Conservation (phyloP, 2,113 vertebrate genomes). For the Myxocyprinus asiaticus region DNA sequence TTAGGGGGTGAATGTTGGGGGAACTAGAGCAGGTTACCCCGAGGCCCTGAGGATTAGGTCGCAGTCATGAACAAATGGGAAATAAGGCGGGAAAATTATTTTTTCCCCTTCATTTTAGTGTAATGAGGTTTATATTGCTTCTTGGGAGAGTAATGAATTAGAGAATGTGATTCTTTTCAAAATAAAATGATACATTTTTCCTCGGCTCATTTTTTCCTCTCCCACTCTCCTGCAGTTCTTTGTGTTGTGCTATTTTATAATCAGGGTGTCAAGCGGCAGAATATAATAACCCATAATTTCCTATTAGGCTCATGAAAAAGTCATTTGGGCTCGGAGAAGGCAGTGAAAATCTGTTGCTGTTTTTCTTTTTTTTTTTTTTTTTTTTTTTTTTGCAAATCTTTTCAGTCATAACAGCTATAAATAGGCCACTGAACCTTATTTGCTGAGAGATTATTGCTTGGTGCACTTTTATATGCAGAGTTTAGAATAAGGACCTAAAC, state of each 20-base stretch:
- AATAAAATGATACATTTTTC: conserved; percentile 56
- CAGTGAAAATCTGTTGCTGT: conserved; percentile 36
- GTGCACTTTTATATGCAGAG: conserved; percentile 35
- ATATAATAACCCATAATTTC: conserved; percentile 63
- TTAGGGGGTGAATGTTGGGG: conserved; percentile 24
- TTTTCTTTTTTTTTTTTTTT: neutral
- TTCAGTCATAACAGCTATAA: conserved; percentile 52
- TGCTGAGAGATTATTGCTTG: conserved; percentile 36
- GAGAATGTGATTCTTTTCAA: conserved; percentile 54
- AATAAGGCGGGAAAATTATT: conserved; percentile 48
- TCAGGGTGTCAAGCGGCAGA: conserved; percentile 55
- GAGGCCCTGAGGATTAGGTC: conserved; percentile 53
- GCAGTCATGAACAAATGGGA: conserved; percentile 48
- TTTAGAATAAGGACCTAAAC: conserved; percentile 42
- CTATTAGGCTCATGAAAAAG: conserved; percentile 61
- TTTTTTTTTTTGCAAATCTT: conserved; percentile 2
- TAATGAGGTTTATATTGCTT: conserved; percentile 66
- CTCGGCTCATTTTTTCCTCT: conserved; percentile 38
- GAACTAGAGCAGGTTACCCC: conserved; percentile 25
- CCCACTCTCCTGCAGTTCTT: conserved; percentile 43
- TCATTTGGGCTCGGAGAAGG: conserved; percentile 50
- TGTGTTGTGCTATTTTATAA: conserved; percentile 58
- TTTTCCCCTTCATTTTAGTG: conserved; percentile 53
- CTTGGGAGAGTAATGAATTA: conserved; percentile 61
- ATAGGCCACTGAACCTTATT: conserved; percentile 51